phyloP scores from a whole-genome alignment of 2,888 invertebrate species.

The Rhagonycha fulva region DNA sequence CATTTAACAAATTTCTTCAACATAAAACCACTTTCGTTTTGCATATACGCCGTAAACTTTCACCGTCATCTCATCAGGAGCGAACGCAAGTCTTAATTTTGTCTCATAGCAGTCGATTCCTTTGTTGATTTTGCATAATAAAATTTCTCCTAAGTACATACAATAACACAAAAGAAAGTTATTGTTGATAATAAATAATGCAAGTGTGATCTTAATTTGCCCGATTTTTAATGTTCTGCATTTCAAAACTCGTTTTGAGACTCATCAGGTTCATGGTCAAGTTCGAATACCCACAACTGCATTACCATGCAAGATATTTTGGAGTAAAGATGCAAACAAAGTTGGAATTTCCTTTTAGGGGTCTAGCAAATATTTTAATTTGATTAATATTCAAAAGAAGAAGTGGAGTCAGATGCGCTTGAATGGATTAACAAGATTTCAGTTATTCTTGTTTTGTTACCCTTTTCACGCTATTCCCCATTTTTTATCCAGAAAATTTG shows the following conservation, averaged over 20 bases:
- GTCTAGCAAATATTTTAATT: too few species aligned
- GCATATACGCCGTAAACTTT: background rate
- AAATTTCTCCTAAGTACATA: background rate
- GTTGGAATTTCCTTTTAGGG: background rate
- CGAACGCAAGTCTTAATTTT: background rate
- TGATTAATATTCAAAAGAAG: too few species aligned
- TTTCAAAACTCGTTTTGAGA: background rate
- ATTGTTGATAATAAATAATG: background rate
- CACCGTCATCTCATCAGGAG: background rate
- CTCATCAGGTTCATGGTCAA: background rate
- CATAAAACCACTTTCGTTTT: background rate
- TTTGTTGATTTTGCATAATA: background rate
- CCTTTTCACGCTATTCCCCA: too few species aligned
- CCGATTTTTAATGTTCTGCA: background rate
- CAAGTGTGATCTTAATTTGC: background rate
- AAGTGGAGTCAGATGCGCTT: too few species aligned
- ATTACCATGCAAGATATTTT: background rate
- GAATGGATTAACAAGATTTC: too few species aligned
- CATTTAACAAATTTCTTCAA: background rate
- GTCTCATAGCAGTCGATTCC: background rate
- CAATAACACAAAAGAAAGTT: background rate
- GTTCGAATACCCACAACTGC: background rate
- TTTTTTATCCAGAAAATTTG: too few species aligned
- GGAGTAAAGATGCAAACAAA: background rate
- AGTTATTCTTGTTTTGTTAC: too few species aligned